These are phyloP conservation scores for Drosophila trichaetosa DNA, from an alignment of 2,888 invertebrate species.

Conservation along the genomic window DNA sequence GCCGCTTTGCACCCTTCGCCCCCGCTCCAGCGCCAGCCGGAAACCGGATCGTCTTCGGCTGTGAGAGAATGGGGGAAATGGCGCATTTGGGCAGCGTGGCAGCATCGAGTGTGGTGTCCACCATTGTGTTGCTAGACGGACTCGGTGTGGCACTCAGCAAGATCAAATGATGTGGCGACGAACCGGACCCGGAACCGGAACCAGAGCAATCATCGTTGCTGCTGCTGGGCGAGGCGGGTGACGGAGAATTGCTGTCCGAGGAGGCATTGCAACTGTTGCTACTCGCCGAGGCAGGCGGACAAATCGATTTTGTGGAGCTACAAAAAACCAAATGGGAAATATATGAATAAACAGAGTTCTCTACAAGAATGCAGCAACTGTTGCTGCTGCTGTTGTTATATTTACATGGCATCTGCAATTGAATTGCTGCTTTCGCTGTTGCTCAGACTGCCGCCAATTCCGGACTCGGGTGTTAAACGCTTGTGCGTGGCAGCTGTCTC, in stretches of 20 bases:
- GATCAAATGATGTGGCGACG: constrained; percentile 76
- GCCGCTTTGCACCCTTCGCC: constrained; percentile 83
- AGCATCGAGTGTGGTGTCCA: constrained; percentile 84
- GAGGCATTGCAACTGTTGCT: constrained; percentile 81
- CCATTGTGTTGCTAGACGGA: constrained; percentile 52
- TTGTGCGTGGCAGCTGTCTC: constrained; percentile 70
- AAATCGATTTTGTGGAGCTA: constrained; percentile 60
- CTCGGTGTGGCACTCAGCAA: constrained; percentile 77
- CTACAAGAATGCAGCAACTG: background rate
- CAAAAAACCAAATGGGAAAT: background rate
- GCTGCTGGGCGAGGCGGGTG: constrained; percentile 78
- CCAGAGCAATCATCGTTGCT: constrained; percentile 44
- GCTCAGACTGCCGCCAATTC: constrained; percentile 81
- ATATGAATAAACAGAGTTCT: background rate
- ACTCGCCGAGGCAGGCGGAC: constrained; percentile 74
- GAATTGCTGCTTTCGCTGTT: constrained; percentile 80
- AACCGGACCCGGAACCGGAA: constrained; percentile 9
- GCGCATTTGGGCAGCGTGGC: constrained; percentile 81
- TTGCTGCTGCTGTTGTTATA: constrained; percentile 11
- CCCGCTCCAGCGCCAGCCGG: constrained; percentile 87
- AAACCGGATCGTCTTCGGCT: constrained; percentile 93
- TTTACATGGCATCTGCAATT: constrained; percentile 76
- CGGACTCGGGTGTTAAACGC: constrained; percentile 80
- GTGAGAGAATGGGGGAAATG: constrained; percentile 91
- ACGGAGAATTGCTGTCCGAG: constrained; percentile 86